These are phyloP conservation scores for Patella pellucida DNA, from an alignment of 2,888 invertebrate species.

Conservation along the genomic window DNA sequence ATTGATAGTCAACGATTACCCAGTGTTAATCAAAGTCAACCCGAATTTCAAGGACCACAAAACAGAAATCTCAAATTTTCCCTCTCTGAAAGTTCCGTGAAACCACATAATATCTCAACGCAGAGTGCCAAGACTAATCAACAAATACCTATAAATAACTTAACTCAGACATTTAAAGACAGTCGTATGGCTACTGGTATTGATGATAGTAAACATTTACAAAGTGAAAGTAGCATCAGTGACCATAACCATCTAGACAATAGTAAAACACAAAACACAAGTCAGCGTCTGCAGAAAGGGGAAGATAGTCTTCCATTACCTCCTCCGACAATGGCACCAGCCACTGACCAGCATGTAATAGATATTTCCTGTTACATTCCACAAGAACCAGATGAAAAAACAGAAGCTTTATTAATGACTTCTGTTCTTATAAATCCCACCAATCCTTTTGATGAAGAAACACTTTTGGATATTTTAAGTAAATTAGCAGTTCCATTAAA, in stretches of 20 bases:
- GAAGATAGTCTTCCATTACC: neutral
- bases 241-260: neutral
- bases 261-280: neutral
- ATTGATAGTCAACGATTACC: neutral
- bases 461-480: conserved; percentile 80
- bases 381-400: conserved; percentile 45
- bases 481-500: conserved; percentile 70
- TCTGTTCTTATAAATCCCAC: conserved; percentile 60
- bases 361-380: conserved; percentile 58
- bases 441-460: conserved; percentile 85
- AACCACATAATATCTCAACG: neutral
- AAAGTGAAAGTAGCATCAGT: neutral
- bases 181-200: no score
- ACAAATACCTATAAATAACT: no score
- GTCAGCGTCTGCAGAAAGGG: neutral
- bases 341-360: conserved; percentile 46
- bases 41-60: neutral
- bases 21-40: neutral
- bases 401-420: conserved; percentile 47
- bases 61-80: neutral
- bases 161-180: neutral
- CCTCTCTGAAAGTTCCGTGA: neutral
- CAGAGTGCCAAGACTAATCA: neutral
- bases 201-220: neutral
- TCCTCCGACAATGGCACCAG: neutral